Conservation (phyloP, 2,888 invertebrate species). For the Eupithecia centaureata region DNA sequence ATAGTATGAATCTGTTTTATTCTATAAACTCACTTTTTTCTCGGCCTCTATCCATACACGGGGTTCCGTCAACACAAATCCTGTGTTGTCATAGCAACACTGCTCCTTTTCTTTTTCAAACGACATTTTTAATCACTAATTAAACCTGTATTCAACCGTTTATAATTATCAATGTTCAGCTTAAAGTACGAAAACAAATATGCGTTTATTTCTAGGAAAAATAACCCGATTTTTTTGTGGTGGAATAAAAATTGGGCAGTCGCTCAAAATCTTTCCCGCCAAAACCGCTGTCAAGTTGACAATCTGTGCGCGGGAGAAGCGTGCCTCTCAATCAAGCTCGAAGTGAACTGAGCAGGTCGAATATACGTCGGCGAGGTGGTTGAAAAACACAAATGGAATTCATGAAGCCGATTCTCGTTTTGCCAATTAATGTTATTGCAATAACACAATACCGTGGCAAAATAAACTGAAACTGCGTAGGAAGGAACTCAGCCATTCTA, state of each 20-base stretch:
- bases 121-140: slow-evolving; percentile 41
- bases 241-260: background rate
- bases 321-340: slow-evolving; percentile 35
- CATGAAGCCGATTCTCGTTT: slow-evolving; percentile 27
- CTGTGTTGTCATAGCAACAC: slow-evolving; percentile 69
- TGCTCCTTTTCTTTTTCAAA: slow-evolving; percentile 55
- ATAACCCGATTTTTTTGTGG: background rate
- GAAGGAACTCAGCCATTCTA: too few species aligned
- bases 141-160: background rate
- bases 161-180: background rate
- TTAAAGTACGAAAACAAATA: background rate
- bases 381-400: slow-evolving; percentile 32
- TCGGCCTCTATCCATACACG: slow-evolving; percentile 56
- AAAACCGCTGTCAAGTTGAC: slow-evolving; percentile 49
- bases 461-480: slow-evolving; percentile 6
- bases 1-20: too few species aligned
- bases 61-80: slow-evolving; percentile 71
- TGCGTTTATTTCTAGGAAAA: too few species aligned
- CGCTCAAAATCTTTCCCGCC: slow-evolving; percentile 48
- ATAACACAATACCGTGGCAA: slow-evolving; percentile 13
- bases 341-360: slow-evolving; percentile 37
- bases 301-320: slow-evolving; percentile 30
- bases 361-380: slow-evolving; percentile 28
- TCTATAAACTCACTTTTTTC: slow-evolving; percentile 40
- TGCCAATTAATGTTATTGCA: slow-evolving; percentile 19